Conservation (phyloP, 2,797 vertebrate genomes). For the Holocentrus rufus region DNA sequence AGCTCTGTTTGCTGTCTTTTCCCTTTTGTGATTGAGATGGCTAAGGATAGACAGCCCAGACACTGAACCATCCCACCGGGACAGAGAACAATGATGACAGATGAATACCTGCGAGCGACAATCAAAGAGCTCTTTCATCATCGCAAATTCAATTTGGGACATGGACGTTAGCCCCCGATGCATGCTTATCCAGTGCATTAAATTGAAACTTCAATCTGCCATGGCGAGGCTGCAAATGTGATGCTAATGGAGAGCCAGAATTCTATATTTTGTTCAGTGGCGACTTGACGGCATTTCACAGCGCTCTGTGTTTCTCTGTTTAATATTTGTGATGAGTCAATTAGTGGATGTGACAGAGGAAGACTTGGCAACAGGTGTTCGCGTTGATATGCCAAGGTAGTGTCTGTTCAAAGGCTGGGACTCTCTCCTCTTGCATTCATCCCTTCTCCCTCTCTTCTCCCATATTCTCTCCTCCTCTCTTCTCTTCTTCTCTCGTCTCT, state of each 20-base stretch:
- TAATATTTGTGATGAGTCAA: constrained; percentile 59
- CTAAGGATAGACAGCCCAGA: constrained; percentile 53
- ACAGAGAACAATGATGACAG: constrained; percentile 73
- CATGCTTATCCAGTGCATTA: constrained; percentile 39
- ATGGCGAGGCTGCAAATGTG: constrained; percentile 41
- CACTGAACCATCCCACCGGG: constrained; percentile 55
- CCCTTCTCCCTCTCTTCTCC: constrained; percentile 1
- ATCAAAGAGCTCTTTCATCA: constrained; percentile 79
- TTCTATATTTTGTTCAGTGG: constrained; percentile 47
- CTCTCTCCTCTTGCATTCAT: constrained; percentile 4
- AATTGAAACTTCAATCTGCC: constrained; percentile 55
- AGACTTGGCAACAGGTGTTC: constrained; percentile 55
- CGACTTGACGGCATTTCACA: constrained; percentile 33
- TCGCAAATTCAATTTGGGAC: constrained; percentile 73
- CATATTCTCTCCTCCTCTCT: background rate
- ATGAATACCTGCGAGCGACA: constrained; percentile 73
- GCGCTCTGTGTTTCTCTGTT: constrained; percentile 26
- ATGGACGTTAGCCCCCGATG: constrained; percentile 43
- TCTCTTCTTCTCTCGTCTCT: background rate
- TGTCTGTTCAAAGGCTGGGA: constrained; percentile 16
- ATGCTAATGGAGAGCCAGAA: constrained; percentile 52
- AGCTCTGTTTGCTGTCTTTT: constrained; percentile 52
- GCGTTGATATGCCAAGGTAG: constrained; percentile 40
- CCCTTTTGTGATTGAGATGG: constrained; percentile 59
- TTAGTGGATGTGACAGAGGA: constrained; percentile 52